Percentiles rank a stretch among this genome's conserved stretches.
These are phyloP conservation scores for Dipodomys merriami DNA, from an alignment of 2,113 vertebrate genomes.

Conservation along the genomic window DNA sequence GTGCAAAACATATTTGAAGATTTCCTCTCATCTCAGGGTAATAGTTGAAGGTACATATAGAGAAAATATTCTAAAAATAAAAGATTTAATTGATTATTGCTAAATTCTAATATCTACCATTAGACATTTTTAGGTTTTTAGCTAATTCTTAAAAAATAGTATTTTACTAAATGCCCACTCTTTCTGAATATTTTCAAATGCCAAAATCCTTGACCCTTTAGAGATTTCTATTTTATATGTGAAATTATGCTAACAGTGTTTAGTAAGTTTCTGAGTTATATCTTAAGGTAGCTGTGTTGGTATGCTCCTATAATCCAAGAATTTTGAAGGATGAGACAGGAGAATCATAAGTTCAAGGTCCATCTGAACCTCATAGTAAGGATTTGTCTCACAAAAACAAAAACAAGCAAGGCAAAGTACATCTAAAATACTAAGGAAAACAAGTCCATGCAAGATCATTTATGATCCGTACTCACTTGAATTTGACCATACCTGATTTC, in stretches of 20 bases:
- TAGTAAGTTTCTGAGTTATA: not conserved
- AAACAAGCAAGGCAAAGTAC: not conserved
- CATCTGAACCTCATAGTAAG: too few relatives aligned
- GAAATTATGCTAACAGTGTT: not conserved
- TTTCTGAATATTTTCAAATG: not conserved
- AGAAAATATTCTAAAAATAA: constrained; percentile 24
- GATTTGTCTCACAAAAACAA: too few relatives aligned
- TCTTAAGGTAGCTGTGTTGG: too few relatives aligned
- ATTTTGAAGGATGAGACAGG: too few relatives aligned
- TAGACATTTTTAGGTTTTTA: not conserved
- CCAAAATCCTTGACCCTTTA: constrained; percentile 4
- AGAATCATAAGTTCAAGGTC: too few relatives aligned
- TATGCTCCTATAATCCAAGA: too few relatives aligned
- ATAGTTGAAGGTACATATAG: not conserved
- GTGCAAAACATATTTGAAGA: not conserved
- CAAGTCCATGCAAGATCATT: not conserved
- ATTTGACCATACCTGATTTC: not conserved
- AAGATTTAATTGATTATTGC: not conserved
- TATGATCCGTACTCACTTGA: not conserved
- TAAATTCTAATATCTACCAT: not conserved
- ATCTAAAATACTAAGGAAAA: not conserved
- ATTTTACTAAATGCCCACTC: not conserved
- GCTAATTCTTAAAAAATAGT: not conserved
- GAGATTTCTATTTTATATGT: not conserved
- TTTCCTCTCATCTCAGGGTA: not conserved